Percentiles rank a stretch among this genome's conserved stretches.
phyloP scores from a whole-genome alignment of 2,888 invertebrate genomes.

The Miltochrista miniata region DNA sequence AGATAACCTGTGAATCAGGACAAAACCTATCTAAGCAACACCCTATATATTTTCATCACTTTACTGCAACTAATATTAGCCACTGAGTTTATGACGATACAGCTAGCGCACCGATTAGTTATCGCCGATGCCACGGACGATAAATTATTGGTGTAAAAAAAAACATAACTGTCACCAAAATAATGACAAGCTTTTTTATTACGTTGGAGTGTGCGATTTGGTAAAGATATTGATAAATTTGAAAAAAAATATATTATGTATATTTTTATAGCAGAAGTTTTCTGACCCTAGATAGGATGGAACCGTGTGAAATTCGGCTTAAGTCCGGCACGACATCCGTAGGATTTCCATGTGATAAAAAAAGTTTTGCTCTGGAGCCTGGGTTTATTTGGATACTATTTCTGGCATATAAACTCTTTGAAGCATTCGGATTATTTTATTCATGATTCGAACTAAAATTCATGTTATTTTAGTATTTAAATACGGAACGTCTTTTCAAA shows the following conservation, averaged over 20 bases:
- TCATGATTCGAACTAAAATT: too few species aligned
- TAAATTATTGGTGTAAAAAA: conserved; percentile 66
- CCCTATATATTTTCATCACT: background rate
- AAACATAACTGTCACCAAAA: conserved; percentile 42
- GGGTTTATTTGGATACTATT: too few species aligned
- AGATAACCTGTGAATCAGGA: too few species aligned
- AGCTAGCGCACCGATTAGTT: conserved; percentile 75
- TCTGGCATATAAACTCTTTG: too few species aligned
- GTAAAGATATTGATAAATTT: background rate
- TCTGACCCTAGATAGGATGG: too few species aligned
- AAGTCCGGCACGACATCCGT: too few species aligned
- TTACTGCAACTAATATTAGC: background rate
- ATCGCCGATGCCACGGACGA: conserved; percentile 59
- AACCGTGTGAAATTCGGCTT: too few species aligned
- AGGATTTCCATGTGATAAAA: too few species aligned
- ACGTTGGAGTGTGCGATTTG: background rate
- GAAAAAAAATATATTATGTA: background rate
- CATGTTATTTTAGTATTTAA: conserved; percentile 35
- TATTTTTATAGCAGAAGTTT: background rate
- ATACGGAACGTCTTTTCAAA: background rate
- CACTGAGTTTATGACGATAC: conserved; percentile 40
- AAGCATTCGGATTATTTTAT: too few species aligned
- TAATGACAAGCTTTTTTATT: conserved; percentile 48
- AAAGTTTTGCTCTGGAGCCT: too few species aligned
- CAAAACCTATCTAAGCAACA: background rate